Conservation (phyloP, 2,113 vertebrate species). For the Urocolius indicus region DNA sequence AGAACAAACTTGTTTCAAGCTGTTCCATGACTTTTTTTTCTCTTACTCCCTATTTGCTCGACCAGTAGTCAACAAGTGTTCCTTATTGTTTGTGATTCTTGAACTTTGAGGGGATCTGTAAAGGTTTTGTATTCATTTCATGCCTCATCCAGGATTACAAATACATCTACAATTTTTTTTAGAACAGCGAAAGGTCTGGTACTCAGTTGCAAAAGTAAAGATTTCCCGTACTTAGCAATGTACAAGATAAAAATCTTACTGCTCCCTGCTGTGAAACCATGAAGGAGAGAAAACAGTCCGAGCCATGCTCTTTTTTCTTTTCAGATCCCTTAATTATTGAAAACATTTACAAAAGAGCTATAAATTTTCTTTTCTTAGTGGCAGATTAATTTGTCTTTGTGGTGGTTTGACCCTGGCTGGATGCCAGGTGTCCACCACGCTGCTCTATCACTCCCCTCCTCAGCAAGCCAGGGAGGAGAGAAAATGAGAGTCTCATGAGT, state of each 20-base stretch:
- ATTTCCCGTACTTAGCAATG: neutral
- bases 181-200: neutral
- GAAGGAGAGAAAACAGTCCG: neutral
- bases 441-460: no score
- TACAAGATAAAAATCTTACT: neutral
- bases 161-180: neutral
- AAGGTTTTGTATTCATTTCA: neutral
- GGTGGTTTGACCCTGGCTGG: no score
- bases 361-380: neutral
- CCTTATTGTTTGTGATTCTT: neutral
- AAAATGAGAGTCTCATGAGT: no score
- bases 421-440: no score
- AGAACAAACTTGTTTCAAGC: neutral
- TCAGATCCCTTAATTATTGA: neutral
- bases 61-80: neutral
- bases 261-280: neutral
- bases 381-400: neutral
- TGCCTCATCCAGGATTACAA: neutral
- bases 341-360: neutral
- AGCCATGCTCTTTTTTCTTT: neutral
- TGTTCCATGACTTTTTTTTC: neutral
- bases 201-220: neutral
- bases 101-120: neutral
- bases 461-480: no score
- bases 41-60: neutral